Percentiles rank a stretch among this genome's conserved stretches.
These are phyloP conservation scores for Gulo gulo DNA, from an alignment of 2,113 vertebrate species.

Conservation along the genomic window DNA sequence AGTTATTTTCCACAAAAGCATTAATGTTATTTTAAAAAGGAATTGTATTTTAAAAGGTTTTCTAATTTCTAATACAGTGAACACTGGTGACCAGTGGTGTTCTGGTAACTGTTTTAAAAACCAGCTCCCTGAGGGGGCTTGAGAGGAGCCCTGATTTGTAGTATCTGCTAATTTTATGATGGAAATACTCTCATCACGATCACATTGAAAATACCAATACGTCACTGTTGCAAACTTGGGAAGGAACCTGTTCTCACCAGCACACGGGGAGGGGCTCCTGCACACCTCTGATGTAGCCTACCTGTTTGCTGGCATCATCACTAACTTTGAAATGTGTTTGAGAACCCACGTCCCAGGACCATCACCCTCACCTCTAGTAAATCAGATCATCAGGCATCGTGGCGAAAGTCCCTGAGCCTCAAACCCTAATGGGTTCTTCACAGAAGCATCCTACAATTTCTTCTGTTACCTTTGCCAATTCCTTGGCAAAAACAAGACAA, in stretches of 20 bases:
- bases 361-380: fast-evolving
- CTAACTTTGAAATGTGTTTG: not conserved
- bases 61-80: not conserved
- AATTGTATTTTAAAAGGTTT: not conserved
- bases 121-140: not conserved
- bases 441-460: not conserved
- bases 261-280: fast-evolving
- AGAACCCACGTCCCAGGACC: not conserved
- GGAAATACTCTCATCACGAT: not conserved
- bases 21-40: not conserved
- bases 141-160: not conserved
- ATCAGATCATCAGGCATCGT: not conserved
- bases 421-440: not conserved
- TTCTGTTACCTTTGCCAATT: not conserved
- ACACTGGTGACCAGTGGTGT: too few relatives aligned
- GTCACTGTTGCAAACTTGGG: not conserved
- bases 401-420: not conserved
- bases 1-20: not conserved
- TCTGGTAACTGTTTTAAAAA: not conserved
- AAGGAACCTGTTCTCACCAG: not conserved
- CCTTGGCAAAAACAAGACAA: not conserved
- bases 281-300: not conserved
- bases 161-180: fast-evolving
- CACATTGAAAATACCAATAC: not conserved
- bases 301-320: not conserved